phyloP scores from a whole-genome alignment of 2,797 vertebrate species.

The Bryconaethiops microstoma region DNA sequence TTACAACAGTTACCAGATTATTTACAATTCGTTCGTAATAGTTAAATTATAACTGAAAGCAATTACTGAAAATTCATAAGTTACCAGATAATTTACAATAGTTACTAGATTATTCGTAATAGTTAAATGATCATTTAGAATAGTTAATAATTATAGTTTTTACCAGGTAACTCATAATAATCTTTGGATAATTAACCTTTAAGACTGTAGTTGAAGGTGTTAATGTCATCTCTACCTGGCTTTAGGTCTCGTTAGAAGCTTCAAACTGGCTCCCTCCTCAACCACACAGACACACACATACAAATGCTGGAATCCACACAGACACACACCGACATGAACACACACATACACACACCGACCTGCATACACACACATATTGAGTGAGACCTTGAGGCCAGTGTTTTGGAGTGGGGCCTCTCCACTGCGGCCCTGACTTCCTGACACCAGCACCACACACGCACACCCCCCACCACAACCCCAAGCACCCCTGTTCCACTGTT shows the following conservation, averaged over 20 bases:
- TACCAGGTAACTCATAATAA: not conserved
- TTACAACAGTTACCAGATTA: too few species aligned
- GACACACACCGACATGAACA: not conserved
- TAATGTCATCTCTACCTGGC: conserved; percentile 25
- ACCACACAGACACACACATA: not conserved
- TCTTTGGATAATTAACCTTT: not conserved
- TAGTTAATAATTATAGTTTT: not conserved
- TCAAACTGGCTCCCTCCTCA: conserved; percentile 49
- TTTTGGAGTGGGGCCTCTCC: conserved; percentile 78
- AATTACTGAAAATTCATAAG: not conserved
- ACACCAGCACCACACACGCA: conserved; percentile 59
- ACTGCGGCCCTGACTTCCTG: conserved; percentile 83
- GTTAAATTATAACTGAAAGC: too few species aligned
- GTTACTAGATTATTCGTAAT: not conserved
- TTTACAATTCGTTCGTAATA: too few species aligned
- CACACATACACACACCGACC: conserved; percentile 36
- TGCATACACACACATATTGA: conserved; percentile 59
- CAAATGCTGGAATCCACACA: conserved; percentile 54
- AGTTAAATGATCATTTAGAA: not conserved
- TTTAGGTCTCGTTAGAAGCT: conserved; percentile 32
- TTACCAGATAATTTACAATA: too few species aligned
- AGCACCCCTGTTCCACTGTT: conserved; percentile 82
- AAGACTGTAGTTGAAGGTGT: not conserved
- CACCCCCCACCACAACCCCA: conserved; percentile 60
- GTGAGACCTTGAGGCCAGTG: conserved; percentile 79